Conservation (phyloP, 2,888 invertebrate species). For the Chrysotoxum bicinctum region DNA sequence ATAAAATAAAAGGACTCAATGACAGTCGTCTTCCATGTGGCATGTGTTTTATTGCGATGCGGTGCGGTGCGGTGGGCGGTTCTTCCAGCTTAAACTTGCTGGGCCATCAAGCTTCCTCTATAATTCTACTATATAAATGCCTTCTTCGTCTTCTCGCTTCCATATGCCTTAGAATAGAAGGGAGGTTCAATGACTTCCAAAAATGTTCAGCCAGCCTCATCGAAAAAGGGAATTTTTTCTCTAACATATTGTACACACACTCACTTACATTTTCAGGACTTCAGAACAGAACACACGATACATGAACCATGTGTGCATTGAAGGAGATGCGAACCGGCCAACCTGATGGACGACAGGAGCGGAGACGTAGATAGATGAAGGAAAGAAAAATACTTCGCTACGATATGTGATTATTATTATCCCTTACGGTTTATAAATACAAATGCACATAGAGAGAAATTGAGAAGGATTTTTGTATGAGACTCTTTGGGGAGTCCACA, state of each 20-base stretch:
- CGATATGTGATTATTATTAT: constrained; percentile 66
- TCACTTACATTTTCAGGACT: constrained; percentile 21
- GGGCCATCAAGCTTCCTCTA: constrained; percentile 10
- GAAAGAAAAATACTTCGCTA: constrained; percentile 20
- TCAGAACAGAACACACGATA: constrained; percentile 20
- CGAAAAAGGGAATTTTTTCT: constrained; percentile 19
- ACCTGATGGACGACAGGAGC: neutral
- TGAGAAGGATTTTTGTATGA: neutral
- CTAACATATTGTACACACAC: constrained; percentile 14
- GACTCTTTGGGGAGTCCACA: neutral
- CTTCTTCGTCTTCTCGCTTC: neutral
- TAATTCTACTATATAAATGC: neutral
- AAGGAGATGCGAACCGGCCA: constrained; percentile 24
- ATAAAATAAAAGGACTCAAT: constrained; percentile 48
- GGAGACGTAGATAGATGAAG: neutral
- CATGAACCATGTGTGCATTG: constrained; percentile 46
- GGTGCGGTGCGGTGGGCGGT: neutral
- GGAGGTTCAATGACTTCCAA: constrained; percentile 68
- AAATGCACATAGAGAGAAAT: neutral
- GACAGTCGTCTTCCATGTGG: constrained; percentile 64
- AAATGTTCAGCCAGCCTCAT: constrained; percentile 65
- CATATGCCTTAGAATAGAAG: neutral
- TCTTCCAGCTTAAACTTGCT: constrained; percentile 17
- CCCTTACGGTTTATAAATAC: constrained; percentile 26
- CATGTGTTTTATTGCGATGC: constrained; percentile 61